Evolutionary conservation across 2,113 vertebrate genomes (phyloP), one percentile per base, ranked within the genome.

Genomic region (Asarcornis scutulata): DNA sequence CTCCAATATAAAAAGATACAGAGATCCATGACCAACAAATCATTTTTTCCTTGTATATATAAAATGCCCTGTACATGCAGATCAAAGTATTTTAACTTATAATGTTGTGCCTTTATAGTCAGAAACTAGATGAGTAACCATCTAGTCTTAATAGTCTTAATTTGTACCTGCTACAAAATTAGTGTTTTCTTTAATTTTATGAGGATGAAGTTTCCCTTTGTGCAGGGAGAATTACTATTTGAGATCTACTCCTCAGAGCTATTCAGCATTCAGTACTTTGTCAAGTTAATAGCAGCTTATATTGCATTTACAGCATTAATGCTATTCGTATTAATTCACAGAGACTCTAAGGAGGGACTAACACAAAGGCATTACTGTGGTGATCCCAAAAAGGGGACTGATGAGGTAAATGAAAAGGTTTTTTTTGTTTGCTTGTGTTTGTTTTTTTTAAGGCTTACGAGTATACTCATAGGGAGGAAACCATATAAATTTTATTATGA

Each of bases 101-200:
- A 78, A 64, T 82, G 44, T 82, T 81, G 46, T 50, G n/a, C 40
- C 50, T 68, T 55, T 72, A 8, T 26, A 86, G 60, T 64, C 52
- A 84, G 83, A 91, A 86, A 67, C 42, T 42, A 72, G 42, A 38
- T 93, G 88, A 96, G 86, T 79, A 96, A 67, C n/a, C 42, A 40
- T 40, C 40, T 40, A 40, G 40, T 40, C 40, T 40, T 40, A 40
- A 40, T 40, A 40, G 29, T 29, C 1, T 1, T 92, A 71, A 93
- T 86, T 92, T 93, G 34, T 60, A 72, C 69, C 56, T 81, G 64
- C 60, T 82, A 48, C 58, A 68, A 92, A 92, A 89, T 87, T 32
- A 93, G 73, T 18, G 2, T 74, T 93, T 94, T 90, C 66, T 46
- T 68, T 68, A 68, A 95, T 93, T 96, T 97, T 79, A 91, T 40